Base-by-base conservation (phyloP, 2,113 vertebrate species). In the Tachuris rubrigastra region DNA sequence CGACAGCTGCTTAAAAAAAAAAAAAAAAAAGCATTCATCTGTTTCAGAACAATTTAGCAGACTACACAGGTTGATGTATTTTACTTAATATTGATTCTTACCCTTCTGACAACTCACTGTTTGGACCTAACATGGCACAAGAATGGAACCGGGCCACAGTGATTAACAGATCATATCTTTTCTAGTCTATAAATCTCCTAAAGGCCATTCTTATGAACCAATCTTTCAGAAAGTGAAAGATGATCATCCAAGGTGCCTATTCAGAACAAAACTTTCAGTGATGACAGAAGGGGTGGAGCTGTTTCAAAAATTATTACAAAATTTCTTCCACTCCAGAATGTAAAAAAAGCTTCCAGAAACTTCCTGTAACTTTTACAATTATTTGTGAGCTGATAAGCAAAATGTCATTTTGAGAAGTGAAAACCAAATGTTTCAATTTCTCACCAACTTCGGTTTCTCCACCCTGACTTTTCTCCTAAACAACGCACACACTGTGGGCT, bases 61-160 rank as follows among this genome's bases (percentile, higher is more conserved):
- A 49, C 63, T 84, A 59, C 31, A 74, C 5, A 27, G 28, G 65
- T 63, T 78, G 56, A 92, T 92, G 27, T 41, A 66, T 93, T 90
- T 95, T 86, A 68, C 44, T 93, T 90, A 72, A 90, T 96, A 95
- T 68, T 68, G 35, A 74, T 96, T 84, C 79, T 63, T 78, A 65
- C 33, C 28, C 71, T 63, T 71, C 27, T 86, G 79, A 86, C 33
- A 78, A 75, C 39, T 65, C 65, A 60, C 27, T 86, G 49, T 80
- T 85, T 73, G 68, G 35, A 65, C 94, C 52, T 65, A 63, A 49
- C 31, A 14, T 17, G n/a, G 56, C 65, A 53, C 56, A 86, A 58
- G 72, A 93, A 81, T 47, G 19, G 55, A 90, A 78, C 27, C 23
- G 72, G 50, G 76, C 33, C 85, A 65, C 47, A 66, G n/a, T 55